These are phyloP conservation scores for Xestia sexstrigata DNA, from an alignment of 2,888 invertebrate species.

Conservation along the genomic window DNA sequence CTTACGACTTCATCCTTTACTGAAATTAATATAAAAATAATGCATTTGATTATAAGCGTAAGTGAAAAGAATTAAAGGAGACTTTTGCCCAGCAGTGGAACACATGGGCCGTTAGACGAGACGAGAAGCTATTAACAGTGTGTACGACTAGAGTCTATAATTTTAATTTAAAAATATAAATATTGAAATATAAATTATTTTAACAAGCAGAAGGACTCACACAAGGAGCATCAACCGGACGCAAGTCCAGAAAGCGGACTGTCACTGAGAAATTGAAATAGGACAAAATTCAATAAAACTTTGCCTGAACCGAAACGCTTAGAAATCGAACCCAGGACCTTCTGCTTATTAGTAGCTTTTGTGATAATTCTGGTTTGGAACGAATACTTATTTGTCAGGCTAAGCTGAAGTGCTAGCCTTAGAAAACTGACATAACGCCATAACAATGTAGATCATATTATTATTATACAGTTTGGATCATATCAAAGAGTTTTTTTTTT, in stretches of 20 bases:
- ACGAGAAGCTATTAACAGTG: no score
- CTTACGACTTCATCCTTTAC: slow-evolving; percentile 14
- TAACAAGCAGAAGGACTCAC: neutral
- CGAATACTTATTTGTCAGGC: neutral
- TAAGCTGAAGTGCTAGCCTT: neutral
- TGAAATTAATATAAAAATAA: slow-evolving; percentile 7
- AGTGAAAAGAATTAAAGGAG: neutral
- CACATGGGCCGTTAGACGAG: neutral
- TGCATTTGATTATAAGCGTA: neutral
- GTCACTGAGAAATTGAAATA: no score
- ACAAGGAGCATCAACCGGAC: neutral
- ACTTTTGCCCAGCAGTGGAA: neutral
- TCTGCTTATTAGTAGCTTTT: neutral
- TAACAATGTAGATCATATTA: neutral
- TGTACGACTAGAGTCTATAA: no score
- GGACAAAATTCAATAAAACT: no score
- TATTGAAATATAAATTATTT: neutral
- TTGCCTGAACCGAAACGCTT: no score
- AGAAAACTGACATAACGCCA: neutral
- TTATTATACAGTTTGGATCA: neutral
- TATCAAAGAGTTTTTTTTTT: neutral
- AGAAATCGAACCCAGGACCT: neutral
- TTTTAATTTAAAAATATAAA: neutral
- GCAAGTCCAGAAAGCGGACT: neutral
- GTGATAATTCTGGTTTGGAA: neutral